A percentile compares a stretch with the other conserved stretches of the same genome.
These are phyloP conservation scores for Microplitis demolitor DNA, from an alignment of 1,140 invertebrate genomes.

Conservation along the genomic window DNA sequence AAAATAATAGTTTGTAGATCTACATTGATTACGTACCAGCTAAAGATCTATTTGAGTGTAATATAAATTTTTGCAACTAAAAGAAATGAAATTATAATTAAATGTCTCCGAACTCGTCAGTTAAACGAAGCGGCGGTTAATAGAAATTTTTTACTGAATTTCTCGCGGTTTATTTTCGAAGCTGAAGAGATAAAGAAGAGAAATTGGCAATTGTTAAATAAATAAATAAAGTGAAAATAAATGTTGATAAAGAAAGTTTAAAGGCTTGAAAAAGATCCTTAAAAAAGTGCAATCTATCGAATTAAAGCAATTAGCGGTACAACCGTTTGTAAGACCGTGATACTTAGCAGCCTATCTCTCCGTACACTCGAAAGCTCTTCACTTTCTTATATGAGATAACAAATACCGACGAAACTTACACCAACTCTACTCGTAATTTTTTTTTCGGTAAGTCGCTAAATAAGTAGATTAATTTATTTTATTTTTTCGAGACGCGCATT, in stretches of 20 bases:
- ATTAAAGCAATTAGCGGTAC: conserved; percentile 55
- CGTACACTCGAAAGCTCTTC: conserved; percentile 51
- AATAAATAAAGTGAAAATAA: not conserved
- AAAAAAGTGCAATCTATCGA: conserved; percentile 44
- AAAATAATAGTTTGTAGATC: conserved; percentile 21
- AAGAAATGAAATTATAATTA: too few species aligned
- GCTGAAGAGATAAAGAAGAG: too few species aligned
- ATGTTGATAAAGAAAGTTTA: conserved; percentile 27
- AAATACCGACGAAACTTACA: not conserved
- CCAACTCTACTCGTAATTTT: not conserved
- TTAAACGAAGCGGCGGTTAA: too few species aligned
- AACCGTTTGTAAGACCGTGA: conserved; percentile 38
- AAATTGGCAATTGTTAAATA: not conserved
- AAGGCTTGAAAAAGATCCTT: conserved; percentile 33
- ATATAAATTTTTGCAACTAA: too few species aligned
- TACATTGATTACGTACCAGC: conserved; percentile 16
- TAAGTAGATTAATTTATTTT: too few species aligned
- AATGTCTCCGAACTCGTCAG: too few species aligned
- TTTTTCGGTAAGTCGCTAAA: too few species aligned
- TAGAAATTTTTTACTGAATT: too few species aligned
- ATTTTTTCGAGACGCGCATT: too few species aligned
- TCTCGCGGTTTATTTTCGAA: too few species aligned
- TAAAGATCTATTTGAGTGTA: not conserved
- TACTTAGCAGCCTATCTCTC: conserved; percentile 44
- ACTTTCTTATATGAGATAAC: conserved; percentile 35